phyloP scores from a whole-genome alignment of 2,797 vertebrate species.

The Cryptoblepharus egeriae region DNA sequence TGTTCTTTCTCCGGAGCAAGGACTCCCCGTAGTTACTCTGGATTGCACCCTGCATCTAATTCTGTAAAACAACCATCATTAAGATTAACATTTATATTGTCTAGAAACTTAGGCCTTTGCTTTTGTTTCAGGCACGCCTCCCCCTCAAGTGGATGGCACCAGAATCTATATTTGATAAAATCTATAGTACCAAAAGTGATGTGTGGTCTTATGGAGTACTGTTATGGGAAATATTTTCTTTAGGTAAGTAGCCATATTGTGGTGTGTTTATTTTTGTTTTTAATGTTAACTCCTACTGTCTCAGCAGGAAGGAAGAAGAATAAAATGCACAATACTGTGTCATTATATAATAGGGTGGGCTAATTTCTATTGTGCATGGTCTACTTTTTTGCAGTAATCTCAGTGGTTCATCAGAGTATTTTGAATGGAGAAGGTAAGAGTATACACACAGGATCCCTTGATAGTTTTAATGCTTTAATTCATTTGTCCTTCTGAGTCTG shows the following conservation, averaged over 20 bases:
- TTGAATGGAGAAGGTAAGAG: not conserved
- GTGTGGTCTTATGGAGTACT: slow-evolving; percentile 95
- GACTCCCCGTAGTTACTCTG: too few relatives aligned
- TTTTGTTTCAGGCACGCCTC: slow-evolving; percentile 86
- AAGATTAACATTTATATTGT: slow-evolving; percentile 49
- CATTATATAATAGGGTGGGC: not conserved
- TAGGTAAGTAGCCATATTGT: slow-evolving; percentile 79
- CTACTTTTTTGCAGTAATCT: not conserved
- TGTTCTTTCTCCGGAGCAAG: too few relatives aligned
- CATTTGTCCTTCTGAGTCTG: too few relatives aligned
- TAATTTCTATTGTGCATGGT: not conserved
- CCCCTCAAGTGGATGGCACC: slow-evolving; percentile 99
- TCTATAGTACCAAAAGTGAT: slow-evolving; percentile 96
- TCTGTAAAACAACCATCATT: slow-evolving; percentile 3
- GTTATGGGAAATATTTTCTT: slow-evolving; percentile 97
- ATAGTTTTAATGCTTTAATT: not conserved
- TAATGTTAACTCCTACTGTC: not conserved
- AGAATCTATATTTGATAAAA: slow-evolving; percentile 97
- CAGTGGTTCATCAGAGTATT: not conserved
- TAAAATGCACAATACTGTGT: not conserved
- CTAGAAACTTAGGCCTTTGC: slow-evolving; percentile 53
- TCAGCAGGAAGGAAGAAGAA: not conserved
- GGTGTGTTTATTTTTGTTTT: too few relatives aligned
- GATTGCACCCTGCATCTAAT: not conserved
- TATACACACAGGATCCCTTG: not conserved